A percentile compares a stretch with the other conserved stretches of the same genome.
These are phyloP conservation scores for Zapornia atra DNA, from an alignment of 2,113 vertebrate species.

Conservation along the genomic window DNA sequence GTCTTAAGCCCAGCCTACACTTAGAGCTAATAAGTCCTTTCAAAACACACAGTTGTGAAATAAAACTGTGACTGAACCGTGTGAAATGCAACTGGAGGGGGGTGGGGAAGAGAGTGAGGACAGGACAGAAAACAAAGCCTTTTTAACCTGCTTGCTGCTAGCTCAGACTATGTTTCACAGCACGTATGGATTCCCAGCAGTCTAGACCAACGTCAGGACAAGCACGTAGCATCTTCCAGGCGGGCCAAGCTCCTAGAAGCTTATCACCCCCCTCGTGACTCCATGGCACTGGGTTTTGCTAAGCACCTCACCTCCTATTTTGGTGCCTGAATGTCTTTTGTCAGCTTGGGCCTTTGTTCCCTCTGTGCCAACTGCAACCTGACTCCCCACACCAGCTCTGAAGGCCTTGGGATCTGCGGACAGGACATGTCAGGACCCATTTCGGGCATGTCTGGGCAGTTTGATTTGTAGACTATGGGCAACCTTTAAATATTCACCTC, in stretches of 20 bases:
- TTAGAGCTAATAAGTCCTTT: not conserved
- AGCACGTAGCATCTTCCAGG: not conserved
- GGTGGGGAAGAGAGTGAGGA: not conserved
- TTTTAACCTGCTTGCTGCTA: not conserved
- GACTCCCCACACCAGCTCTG: not conserved
- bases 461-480: not conserved
- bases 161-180: not conserved
- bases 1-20: not conserved
- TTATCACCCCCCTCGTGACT: not conserved
- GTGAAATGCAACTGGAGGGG: not conserved
- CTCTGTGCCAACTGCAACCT: not conserved
- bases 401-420: not conserved
- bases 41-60: slow-evolving; percentile 10
- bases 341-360: not conserved
- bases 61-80: not conserved
- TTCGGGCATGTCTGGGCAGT: not conserved
- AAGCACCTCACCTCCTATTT: not conserved
- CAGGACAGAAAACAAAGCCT: not conserved
- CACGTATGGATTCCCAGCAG: accelerated
- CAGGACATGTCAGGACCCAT: not conserved
- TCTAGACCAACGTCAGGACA: not conserved
- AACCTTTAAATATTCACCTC: not conserved
- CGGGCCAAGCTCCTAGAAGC: not conserved
- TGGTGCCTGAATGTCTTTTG: not conserved
- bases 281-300: not conserved